Evolutionary conservation across 2,113 vertebrate species (phyloP), one percentile per base, ranked within the genome.

Genomic region (Brachionichthys hirsutus): DNA sequence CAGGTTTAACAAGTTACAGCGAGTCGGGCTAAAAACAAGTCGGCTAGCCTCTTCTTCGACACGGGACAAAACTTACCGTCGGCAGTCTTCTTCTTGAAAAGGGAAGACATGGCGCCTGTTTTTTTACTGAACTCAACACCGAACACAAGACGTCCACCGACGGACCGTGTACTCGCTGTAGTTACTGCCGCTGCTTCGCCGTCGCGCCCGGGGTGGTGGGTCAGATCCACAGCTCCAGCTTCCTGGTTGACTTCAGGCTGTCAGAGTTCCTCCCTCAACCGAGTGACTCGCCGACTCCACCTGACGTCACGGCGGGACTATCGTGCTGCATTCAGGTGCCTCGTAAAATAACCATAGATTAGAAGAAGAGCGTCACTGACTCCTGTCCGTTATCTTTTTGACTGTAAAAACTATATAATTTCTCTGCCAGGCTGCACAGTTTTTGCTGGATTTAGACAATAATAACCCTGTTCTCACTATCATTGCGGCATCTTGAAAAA

Each of bases 21-120:
- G 36, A 53, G 1, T 17, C 1, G 3, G 35, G 76, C 73, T 84
- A 85, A 68, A 82, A 86, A 85, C 83, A 87, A 86, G 43, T 81
- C 70, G 75, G 83, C 82, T 85, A 83, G 85, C 65, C 67, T 48
- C 38, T 59, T 4, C 67, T 64, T n/a, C n/a, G n/a, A 58, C 55
- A 55, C 54, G 6, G 13, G 64, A 45, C 41, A 77, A 88, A n/a
- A 92, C 95, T 97, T 89, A 98, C 96, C 96, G 9, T 98, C 96
- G 47, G 92, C 94, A 0, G 95, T 98, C 86, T 96, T 98, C 93
- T 96, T 98, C 93, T 95, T 98, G 83, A 98, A 97, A 55, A 98
- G 85, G 46, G 93, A 95, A 54, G 93, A 93, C 95, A 98, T 98
- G 71, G 52, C 55, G 61, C 42, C 3, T 38, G 55, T 63, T 20